Conservation (phyloP, 2,797 vertebrate genomes). For the Pseudochaenichthys georgianus region DNA sequence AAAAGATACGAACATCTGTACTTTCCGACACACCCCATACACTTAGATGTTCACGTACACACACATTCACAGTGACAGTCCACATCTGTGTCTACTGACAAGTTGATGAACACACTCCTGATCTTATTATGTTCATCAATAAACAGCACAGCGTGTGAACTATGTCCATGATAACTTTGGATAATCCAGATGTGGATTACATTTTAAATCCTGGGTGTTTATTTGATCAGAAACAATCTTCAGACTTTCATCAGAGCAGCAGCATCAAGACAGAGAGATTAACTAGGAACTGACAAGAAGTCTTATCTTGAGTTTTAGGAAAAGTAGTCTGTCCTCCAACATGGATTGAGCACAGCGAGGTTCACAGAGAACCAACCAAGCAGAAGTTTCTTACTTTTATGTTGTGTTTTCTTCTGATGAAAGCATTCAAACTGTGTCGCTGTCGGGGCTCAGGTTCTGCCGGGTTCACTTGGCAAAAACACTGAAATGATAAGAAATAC, state of each 20-base stretch:
- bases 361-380: no score
- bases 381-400: slow-evolving; percentile 21
- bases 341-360: no score
- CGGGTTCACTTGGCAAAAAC: slow-evolving; percentile 12
- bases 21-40: slow-evolving; percentile 31
- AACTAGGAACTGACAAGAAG: not conserved
- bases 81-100: slow-evolving; percentile 20
- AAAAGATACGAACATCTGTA: slow-evolving; percentile 44
- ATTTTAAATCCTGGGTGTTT: slow-evolving; percentile 29
- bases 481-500: slow-evolving; percentile 21
- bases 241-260: slow-evolving; percentile 10
- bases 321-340: no score
- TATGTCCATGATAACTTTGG: slow-evolving; percentile 11
- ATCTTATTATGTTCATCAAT: slow-evolving; percentile 56
- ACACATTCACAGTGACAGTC: slow-evolving; percentile 3
- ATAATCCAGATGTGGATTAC: slow-evolving; percentile 35
- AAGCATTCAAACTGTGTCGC: slow-evolving; percentile 15
- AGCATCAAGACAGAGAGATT: not conserved
- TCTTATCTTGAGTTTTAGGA: no score
- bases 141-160: slow-evolving; percentile 44
- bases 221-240: not conserved
- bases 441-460: not conserved
- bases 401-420: slow-evolving; percentile 1
- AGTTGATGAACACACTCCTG: slow-evolving; percentile 12
- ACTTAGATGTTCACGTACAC: not conserved